Percentiles rank a stretch among this genome's conserved stretches.
Evolutionary conservation across 2,113 vertebrate species (phyloP).

Genomic region (Speoplatyrhinus poulsoni): DNA sequence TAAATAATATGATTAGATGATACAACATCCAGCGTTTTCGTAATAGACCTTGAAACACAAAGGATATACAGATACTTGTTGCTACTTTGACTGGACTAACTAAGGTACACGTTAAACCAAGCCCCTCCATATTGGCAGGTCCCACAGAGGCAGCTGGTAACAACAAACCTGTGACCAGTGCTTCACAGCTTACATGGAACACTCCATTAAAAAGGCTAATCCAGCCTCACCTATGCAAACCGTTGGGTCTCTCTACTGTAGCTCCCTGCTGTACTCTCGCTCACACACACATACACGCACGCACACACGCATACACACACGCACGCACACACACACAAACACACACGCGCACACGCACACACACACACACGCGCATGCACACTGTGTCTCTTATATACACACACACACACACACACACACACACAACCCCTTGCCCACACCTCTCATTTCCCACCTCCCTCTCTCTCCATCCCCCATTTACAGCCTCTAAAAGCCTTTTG

Average conservation of each 20-base stretch:
- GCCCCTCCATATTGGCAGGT: neutral
- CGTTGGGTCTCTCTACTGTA: conserved; percentile 6
- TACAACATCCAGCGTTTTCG: neutral
- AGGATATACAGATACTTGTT: neutral
- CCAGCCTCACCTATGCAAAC: conserved; percentile 25
- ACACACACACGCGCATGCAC: neutral
- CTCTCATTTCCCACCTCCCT: conserved; percentile 37
- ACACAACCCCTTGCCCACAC: conserved; percentile 57
- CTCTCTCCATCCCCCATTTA: conserved; percentile 53
- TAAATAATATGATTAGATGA: conserved; percentile 4
- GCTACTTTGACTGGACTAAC: neutral
- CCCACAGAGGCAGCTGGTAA: conserved; percentile 3
- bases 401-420: conserved; percentile 23
- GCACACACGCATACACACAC: neutral
- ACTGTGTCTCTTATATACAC: neutral
- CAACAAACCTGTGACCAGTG: conserved; percentile 10
- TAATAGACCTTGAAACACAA: conserved; percentile 11
- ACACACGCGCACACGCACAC: conserved; percentile 1
- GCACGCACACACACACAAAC: conserved; percentile 2
- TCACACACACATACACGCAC: neutral
- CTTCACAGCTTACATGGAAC: conserved; percentile 21
- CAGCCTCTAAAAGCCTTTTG: conserved; percentile 76
- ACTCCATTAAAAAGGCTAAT: conserved; percentile 43
- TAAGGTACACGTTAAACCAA: conserved; percentile 1
- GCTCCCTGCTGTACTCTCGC: conserved; percentile 21